Conservation (phyloP, 2,797 vertebrate species). For the Gadopsis bispinosus region DNA sequence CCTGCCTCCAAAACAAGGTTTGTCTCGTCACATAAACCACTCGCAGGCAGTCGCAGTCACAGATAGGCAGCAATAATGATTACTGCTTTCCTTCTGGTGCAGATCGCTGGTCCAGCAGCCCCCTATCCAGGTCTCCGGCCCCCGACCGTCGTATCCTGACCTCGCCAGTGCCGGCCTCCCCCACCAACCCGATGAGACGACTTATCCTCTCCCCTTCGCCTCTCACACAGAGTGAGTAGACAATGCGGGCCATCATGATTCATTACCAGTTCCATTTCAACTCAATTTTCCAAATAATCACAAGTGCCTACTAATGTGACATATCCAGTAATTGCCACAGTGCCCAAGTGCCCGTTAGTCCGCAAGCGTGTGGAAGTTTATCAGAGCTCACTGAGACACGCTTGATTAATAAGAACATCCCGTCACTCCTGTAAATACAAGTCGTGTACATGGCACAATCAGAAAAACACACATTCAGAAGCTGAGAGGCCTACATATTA, state of each 20-base stretch:
- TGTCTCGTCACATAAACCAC: neutral
- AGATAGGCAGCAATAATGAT: slow-evolving; percentile 4
- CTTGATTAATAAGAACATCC: neutral
- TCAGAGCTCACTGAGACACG: too few relatives aligned
- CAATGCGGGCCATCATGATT: neutral
- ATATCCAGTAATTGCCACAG: too few relatives aligned
- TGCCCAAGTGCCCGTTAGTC: neutral
- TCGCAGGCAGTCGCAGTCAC: neutral
- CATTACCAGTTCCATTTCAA: neutral
- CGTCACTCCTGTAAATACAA: neutral
- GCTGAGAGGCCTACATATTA: neutral
- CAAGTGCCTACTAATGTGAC: neutral
- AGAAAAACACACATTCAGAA: neutral
- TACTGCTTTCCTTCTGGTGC: slow-evolving; percentile 13
- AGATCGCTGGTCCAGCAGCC: slow-evolving; percentile 80
- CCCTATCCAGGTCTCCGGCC: slow-evolving; percentile 77
- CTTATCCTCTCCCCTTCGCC: slow-evolving; percentile 86
- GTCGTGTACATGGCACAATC: neutral
- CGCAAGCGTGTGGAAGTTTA: too few relatives aligned
- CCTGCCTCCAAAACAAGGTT: slow-evolving; percentile 87
- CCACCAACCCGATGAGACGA: slow-evolving; percentile 85
- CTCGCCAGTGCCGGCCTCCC: slow-evolving; percentile 78
- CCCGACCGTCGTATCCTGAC: slow-evolving; percentile 80
- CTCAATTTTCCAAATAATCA: neutral
- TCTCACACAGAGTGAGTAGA: slow-evolving; percentile 80